These are phyloP conservation scores for Indicator indicator DNA, from an alignment of 2,113 vertebrate species.

Conservation along the genomic window DNA sequence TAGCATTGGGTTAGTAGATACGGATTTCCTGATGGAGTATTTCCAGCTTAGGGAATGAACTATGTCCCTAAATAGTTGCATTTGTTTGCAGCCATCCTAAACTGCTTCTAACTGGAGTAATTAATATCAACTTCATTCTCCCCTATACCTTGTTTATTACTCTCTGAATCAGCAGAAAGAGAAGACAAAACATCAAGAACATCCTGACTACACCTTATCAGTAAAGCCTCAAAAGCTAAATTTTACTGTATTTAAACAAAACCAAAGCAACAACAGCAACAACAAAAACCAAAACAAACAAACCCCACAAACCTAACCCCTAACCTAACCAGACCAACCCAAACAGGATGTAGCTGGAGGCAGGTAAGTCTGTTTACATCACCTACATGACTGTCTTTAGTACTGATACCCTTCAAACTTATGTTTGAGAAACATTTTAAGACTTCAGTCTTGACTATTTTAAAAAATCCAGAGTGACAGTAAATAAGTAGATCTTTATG, in stretches of 20 bases:
- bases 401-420: background rate
- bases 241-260: background rate
- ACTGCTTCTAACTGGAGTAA: background rate
- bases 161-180: background rate
- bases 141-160: background rate
- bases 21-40: background rate
- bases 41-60: background rate
- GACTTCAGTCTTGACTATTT: background rate
- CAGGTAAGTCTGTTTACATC: background rate
- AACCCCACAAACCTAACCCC: too few relatives aligned
- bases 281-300: too few relatives aligned
- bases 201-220: background rate
- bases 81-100: background rate
- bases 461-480: background rate
- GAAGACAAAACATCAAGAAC: background rate
- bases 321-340: too few relatives aligned
- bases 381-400: background rate
- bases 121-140: background rate
- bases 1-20: background rate
- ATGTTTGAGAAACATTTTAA: background rate
- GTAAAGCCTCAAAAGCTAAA: background rate
- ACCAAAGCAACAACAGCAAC: background rate
- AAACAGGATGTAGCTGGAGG: background rate
- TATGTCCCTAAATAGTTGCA: background rate
- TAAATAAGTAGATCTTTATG: background rate